Evolutionary conservation across 1,140 invertebrate species (phyloP), one percentile per base, ranked within the genome.

Genomic region (Drosophila nigrodunni): DNA sequence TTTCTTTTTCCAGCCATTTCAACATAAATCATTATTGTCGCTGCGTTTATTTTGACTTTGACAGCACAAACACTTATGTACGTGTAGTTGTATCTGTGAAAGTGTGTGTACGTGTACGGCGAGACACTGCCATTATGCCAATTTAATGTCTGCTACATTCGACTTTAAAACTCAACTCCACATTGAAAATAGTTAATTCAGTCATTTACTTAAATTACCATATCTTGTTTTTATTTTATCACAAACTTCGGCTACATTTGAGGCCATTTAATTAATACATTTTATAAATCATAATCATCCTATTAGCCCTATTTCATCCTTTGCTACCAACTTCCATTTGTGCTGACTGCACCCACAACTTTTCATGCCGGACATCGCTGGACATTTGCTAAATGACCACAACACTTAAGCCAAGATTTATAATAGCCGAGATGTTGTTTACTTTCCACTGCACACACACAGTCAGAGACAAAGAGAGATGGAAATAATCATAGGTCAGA

Each of bases 381-480:
- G 81, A 80, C 81, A 85, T 89, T 89, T 85, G 80, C 85, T 89
- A 89, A 89, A 89, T 89, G 85, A 77, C 85, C 85, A 89, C 83
- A 88, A 88, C 85, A 89, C 85, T 89, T 89, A 89, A 85, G 78
- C 66, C 52, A 67, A 74, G 64, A 80, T 74, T 74, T 81, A 70
- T 82, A 88, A 75, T 87, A 54, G 60, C 61, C 65, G 64, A 85
- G 81, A 86, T 81, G 71, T 66, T 87, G 72, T 82, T 88, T 79
- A 82, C 83, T 88, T 88, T 71, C 71, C 59, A 83, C 73, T 88
- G 79, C 77, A 66, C 76, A 70, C 64, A 70, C 65, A 70, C 62
- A 75, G 34, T 46, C 59, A 47, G 41, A 73, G 57, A 78, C 57
- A 71, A 58, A 7, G 7, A 37, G 18, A 21, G 18, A 21, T 21